Evolutionary conservation across 2,888 invertebrate species (phyloP), one percentile per base, ranked within the genome.

Genomic region (Labia minor): DNA sequence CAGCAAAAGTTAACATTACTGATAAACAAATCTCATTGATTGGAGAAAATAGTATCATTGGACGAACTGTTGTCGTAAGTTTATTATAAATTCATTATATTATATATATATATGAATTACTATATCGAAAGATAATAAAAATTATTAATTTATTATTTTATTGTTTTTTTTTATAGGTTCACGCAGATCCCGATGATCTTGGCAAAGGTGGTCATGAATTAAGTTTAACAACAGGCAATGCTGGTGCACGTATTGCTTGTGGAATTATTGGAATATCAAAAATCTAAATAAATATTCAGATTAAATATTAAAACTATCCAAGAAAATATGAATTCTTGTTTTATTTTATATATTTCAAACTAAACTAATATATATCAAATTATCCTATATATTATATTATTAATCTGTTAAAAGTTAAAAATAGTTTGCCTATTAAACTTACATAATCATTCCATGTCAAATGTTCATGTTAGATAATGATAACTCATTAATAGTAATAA

Each of bases 151-250:
- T 37, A 11, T 37, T 37, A 37, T 11, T 14, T 62, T 20, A 20
- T 61, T 26, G 8, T 6, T 26, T 26, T 26, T 14, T 62, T 18
- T 69, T 49, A 1, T 70, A 81, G 81, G 80, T 96, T 6, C 96
- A 97, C 77, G 95, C 90, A 61, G 95, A 95, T 79, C 85, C 86
- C 0, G 97, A 97, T 80, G 97, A 97, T 79, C 80, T 96, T 68
- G 96, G 96, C n/a, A 79, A 86, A 70, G 95, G 95, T 26, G 95
- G 94, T 0, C 91, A 94, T 74, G 94, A 95, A 75, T 81, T 94
- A 71, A 95, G 95, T 81, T 89, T 89, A 80, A 87, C 89, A 2
- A 97, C 96, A 14, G 97, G 97, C 67, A 95, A 97, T 78, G 95
- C 97, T 66, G 97, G 97, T 1, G 91, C 86, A 18, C 87, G 96